Conservation (phyloP, 2,888 invertebrate genomes). For the Chloromyia formosa region DNA sequence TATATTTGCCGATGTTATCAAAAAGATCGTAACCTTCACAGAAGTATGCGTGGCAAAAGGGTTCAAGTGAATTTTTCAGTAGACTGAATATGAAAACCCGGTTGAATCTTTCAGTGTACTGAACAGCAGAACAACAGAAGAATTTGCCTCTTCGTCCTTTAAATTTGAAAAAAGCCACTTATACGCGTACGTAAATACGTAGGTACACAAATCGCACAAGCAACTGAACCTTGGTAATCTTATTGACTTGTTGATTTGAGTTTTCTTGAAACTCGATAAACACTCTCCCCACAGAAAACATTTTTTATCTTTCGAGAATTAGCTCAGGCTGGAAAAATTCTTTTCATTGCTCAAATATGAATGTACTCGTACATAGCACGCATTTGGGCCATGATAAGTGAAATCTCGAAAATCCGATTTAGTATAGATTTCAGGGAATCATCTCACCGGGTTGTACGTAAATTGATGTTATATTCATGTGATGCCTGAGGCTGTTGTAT, state of each 20-base stretch:
- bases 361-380: too few relatives aligned
- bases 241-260: conserved; percentile 11
- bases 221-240: neutral
- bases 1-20: conserved; percentile 1
- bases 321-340: neutral
- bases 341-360: neutral
- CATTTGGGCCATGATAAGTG: too few relatives aligned
- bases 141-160: too few relatives aligned
- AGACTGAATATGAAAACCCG: neutral
- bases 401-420: too few relatives aligned
- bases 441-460: too few relatives aligned
- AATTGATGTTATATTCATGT: too few relatives aligned
- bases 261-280: conserved; percentile 14
- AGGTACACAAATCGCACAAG: neutral
- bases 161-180: too few relatives aligned
- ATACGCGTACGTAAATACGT: too few relatives aligned
- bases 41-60: neutral
- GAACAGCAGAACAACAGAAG: neutral
- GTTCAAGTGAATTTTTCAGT: neutral
- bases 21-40: neutral
- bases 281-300: neutral
- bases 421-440: too few relatives aligned
- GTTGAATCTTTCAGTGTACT: neutral
- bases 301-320: conserved; percentile 13
- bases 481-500: too few relatives aligned